Evolutionary conservation across 2,888 invertebrate genomes (phyloP).

Genomic region (Pristionchus entomophagus): DNA sequence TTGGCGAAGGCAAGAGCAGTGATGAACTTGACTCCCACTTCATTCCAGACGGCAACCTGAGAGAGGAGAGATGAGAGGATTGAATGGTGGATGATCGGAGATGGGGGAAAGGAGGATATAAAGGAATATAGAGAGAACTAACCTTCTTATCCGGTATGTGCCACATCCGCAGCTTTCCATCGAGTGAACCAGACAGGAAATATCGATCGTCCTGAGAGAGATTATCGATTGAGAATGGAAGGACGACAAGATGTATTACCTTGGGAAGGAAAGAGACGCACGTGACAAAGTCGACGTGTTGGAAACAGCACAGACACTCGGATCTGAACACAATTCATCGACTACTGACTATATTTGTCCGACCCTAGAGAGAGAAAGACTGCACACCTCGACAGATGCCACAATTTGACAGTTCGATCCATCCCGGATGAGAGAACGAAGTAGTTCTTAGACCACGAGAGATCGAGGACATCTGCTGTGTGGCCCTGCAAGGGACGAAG

Average conservation of each 20-base stretch:
- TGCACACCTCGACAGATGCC: conserved; percentile 88
- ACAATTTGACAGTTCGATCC: conserved; percentile 89
- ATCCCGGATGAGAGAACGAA: conserved; percentile 73
- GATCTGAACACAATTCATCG: conserved; percentile 79
- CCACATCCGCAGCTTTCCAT: conserved; percentile 98
- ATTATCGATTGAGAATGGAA: not conserved
- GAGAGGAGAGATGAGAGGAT: not conserved
- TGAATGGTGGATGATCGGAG: not conserved
- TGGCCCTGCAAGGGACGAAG: conserved; percentile 84
- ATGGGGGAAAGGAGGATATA: not conserved
- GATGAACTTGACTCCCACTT: conserved; percentile 72
- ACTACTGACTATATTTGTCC: too few species aligned
- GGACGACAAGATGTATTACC: conserved; percentile 64
- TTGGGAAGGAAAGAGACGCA: conserved; percentile 98
- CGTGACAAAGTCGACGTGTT: conserved; percentile 98
- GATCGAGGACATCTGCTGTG: conserved; percentile 94
- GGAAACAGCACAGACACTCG: conserved; percentile 98
- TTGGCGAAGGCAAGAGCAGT: conserved; percentile 75
- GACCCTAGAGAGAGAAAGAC: too few species aligned
- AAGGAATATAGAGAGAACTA: conserved; percentile 77
- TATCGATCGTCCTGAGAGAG: conserved; percentile 82
- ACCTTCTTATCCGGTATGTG: conserved; percentile 98
- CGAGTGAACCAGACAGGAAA: conserved; percentile 95
- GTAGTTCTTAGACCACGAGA: conserved; percentile 93
- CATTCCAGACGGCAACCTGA: conserved; percentile 68